Conservation (phyloP, 2,797 vertebrate genomes). For the Pterois miles region DNA sequence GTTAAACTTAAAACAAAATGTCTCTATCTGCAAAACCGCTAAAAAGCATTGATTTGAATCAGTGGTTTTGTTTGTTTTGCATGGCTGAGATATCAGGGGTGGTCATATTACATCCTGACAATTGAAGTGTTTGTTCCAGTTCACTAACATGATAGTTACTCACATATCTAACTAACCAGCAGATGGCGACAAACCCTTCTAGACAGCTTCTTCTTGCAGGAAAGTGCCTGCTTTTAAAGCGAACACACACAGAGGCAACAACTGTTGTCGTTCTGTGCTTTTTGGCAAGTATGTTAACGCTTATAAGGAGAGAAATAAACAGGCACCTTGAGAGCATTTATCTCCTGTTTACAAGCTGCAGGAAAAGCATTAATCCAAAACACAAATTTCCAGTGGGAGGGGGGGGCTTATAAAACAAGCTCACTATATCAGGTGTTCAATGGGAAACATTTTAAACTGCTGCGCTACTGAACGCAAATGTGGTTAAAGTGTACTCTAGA, state of each 20-base stretch:
- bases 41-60: background rate
- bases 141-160: background rate
- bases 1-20: background rate
- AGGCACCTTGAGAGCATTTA: background rate
- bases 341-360: background rate
- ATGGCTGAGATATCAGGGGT: background rate
- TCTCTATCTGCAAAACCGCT: background rate
- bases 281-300: slow-evolving; percentile 6
- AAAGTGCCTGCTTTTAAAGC: background rate
- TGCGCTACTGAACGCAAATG: background rate
- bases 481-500: background rate
- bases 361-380: background rate
- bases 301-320: slow-evolving; percentile 24
- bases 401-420: background rate
- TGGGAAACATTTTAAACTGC: background rate
- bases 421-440: background rate
- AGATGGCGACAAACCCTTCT: slow-evolving; percentile 66
- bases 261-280: slow-evolving; percentile 34
- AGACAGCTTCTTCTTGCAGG: background rate
- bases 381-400: slow-evolving; percentile 1
- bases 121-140: background rate
- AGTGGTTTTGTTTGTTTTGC: background rate
- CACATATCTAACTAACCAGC: slow-evolving; percentile 43
- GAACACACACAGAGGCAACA: slow-evolving; percentile 45
- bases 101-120: background rate